Base-by-base conservation (phyloP, 2,113 vertebrate genomes). In the Chionodraco myersi region DNA sequence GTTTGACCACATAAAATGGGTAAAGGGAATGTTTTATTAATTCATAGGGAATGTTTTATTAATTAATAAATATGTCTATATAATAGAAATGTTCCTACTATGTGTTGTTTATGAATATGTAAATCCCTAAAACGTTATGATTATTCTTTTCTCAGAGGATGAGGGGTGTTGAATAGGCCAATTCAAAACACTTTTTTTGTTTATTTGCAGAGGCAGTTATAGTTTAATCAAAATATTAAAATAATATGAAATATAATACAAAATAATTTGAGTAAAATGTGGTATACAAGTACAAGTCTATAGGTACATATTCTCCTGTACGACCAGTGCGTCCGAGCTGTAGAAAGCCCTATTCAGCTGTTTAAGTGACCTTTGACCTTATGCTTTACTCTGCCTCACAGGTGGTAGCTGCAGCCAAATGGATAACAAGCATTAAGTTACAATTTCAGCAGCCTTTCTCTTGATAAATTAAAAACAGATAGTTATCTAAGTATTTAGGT, bases 281-380 rank as follows among this genome's bases (percentile, higher is more conserved):
- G 36, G 6, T 41, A 41, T 41, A 41, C 36, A 41, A 41, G 5
- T 41, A 36, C 36, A 36, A 36, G 36, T 21, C 36, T 41, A 41
- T 41, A 41, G 36, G 36, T 41, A n/a, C n/a, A n/a, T n/a, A 41
- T 41, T 6, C 5, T 41, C 7, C 5, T 6, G 36, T 41, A 41
- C 1, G 26, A 56, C 51, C 15, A 2, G 61, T 82, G 75, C 61
- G 77, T 75, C 79, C 57, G 23, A 47, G 41, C 68, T 80, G 36
- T 84, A 75, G 63, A 36, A 41, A 41, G 36, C 5, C 36, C 36
- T 77, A 51, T 82, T 90, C 83, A 90, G 86, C 86, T 89, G 85
- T 85, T 82, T 41, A 21, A 10, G 16, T 77, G 85, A 88, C 62
- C 70, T 84, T 57, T 85, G 85, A 81, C 81, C 81, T 77, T 53